Base-by-base conservation (phyloP, 1,140 invertebrate species). In the Eubasilissa regina region DNA sequence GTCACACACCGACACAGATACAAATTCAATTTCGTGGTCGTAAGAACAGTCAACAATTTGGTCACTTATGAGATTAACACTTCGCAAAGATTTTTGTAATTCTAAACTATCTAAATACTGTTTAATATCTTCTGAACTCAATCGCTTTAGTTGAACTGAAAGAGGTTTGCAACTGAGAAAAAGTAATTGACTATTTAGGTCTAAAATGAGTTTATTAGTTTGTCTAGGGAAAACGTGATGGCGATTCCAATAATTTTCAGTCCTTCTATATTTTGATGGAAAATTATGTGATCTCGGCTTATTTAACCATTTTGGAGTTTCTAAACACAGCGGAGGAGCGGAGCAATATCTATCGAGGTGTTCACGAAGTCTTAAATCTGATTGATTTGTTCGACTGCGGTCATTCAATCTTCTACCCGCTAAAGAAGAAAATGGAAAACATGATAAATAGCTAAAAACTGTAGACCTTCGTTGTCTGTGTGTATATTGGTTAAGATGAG, bases 401-500 rank as follows among this genome's bases (percentile, higher is more conserved):
- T 19, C 84, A 84, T 84, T 83, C 84, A 87, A 86, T 76, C 84
- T 84, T 77, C 84, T 84, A 45, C 89, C 89, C 56, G 87, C 87
- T 44, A 88, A 77, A 7, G 89, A 89, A 12, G 89, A 89, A 84
- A 89, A 89, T 17, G 89, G 89, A 78, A 87, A 89, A 45, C 25
- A 53, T 9, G 48, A 48, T 15, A 80, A 51, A 44, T 73, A 44
- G 35, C 55, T 72, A 19, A 77, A 66, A 13, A 79, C 55, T 35
- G 77, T 74, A 17, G 56, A 44, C 43, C 77, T 60, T 35, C 76
- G 47, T 17, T 75, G 55, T 25, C 55, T 75, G 11, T 47, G 21
- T 15, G n/a, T 45, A n/a, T 13, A 19, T 21, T 62, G 19, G 19
- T 62, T n/a, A 17, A 11, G 48, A 44, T 35, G 1, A 35, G 45